Evolutionary conservation across 2,113 vertebrate species (phyloP), one percentile per base, ranked within the genome.

Genomic region (Psittacus erithacus): DNA sequence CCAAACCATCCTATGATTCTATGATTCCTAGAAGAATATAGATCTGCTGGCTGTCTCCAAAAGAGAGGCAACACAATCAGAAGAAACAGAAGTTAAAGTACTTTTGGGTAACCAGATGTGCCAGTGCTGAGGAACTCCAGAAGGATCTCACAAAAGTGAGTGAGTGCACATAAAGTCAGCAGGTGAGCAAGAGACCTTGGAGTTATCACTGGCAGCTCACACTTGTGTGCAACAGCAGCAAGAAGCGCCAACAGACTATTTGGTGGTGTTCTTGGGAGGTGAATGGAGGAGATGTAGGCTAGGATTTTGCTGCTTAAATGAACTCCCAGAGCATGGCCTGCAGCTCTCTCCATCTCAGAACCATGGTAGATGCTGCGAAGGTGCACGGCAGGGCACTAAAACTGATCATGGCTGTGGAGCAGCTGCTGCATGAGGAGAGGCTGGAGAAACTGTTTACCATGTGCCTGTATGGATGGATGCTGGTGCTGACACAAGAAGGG

Each of bases 261-360:
- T 35, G 27, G 11, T 31, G 6, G 11, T 31, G 6, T 55, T 23
- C 47, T 80, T 2, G 0, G 62, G n/a, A 75, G 43, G 7, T 29
- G 13, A 50, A n/a, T 4, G 41, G 35, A 82, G 67, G 39, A 57
- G 52, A 31, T 11, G 4, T 3, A 5, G 50, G 29, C 20, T 17
- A n/a, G 41, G 24, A 15, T 77, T 77, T 50, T 62, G 59, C 70
- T 86, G 52, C 63, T 53, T 17, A 17, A 6, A 4, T 46, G 41
- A 53, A 38, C 35, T 31, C 31, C 38, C 0, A 0, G 63, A 60
- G 44, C 69, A 65, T 0, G 0, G 22, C 11, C 1, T 7, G 67
- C 7, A 16, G 35, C 29, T 49, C 70, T 77, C 59, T 31, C 73
- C 38, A 13, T n/a, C 79, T 55, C 67, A 60, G 4, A 49, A 55